Base-by-base conservation (phyloP, 2,888 invertebrate genomes). In the Lithophane semibrunnea region DNA sequence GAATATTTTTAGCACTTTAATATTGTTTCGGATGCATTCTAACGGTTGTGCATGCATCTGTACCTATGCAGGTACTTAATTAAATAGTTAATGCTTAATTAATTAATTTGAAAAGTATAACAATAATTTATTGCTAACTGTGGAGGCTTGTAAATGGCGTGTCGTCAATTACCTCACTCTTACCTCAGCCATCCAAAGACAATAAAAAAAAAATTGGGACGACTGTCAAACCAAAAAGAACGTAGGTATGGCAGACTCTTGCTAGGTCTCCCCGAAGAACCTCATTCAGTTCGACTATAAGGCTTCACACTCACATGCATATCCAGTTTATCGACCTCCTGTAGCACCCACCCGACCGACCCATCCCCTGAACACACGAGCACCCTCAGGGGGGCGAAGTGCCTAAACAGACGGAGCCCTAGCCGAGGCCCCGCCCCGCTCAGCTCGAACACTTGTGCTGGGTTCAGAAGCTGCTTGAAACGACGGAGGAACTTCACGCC, bases 361-460 rank as follows among this genome's bases (percentile, higher is more conserved):
- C 99, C 99, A 94, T 99, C 99, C 0, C 99, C 99, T 67, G 99
- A 99, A 97, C 99, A 99, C 80, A 99, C 99, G 86, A 99, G 97
- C 91, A 99, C 99, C 88, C 99, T 98, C 94, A 99, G 98, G 88
- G 99, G 99, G 92, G 99, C 99, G 94, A 99, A 99, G 96, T 99
- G 98, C 89, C 99, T 97, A 97, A 99, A 99, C 89, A 99, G 97
- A 83, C 99, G 97, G 90, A 99, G 97, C 12, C 97, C 98, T 90
- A 98, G 97, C 96, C 99, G 98, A 65, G 99, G 98, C 10, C 98
- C 98, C 96, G 97, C 99, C 97, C 92, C 98, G 94, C 99, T 99
- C 92, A 99, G 98, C 97, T 99, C 99, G 94, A 99, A 99, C 80
- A 99, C 99, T 97, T 99, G 99, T 79, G 99, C 99, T 21, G 99